A percentile compares a stretch with the other conserved stretches of the same genome.
phyloP scores from a whole-genome alignment of 2,797 vertebrate species.

The Peromyscus attwateri region DNA sequence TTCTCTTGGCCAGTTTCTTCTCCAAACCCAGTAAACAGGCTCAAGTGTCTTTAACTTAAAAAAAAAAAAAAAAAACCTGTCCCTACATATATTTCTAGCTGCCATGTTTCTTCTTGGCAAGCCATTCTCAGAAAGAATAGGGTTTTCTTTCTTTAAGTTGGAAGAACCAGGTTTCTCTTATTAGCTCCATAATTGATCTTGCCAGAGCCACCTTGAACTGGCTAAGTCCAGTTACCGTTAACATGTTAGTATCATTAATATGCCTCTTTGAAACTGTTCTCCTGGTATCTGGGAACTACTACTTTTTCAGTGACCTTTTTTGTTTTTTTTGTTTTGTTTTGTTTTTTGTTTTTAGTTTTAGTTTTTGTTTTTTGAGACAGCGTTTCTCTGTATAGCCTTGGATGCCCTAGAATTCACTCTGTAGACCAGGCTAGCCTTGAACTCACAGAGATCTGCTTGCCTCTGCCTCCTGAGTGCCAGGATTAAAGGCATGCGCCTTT shows the following conservation, averaged over 20 bases:
- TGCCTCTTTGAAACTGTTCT: neutral
- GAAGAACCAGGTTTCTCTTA: neutral
- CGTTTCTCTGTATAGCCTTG: neutral
- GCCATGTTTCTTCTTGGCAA: neutral
- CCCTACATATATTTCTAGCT: slow-evolving; percentile 1
- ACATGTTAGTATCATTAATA: neutral
- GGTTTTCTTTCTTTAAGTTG: neutral
- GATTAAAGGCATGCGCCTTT: neutral
- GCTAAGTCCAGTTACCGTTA: neutral
- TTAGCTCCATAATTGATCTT: neutral
- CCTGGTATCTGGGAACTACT: neutral
- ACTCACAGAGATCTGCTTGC: neutral
- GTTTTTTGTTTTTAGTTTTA: too few relatives aligned
- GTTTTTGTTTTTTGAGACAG: neutral
- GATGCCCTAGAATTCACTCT: neutral
- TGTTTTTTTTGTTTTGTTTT: too few relatives aligned
- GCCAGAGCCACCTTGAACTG: slow-evolving; percentile 20
- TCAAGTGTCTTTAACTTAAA: neutral
- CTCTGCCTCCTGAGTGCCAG: neutral
- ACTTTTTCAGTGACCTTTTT: neutral
- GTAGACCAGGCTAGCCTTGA: neutral
- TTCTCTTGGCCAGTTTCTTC: neutral
- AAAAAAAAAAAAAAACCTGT: neutral
- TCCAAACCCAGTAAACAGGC: neutral
- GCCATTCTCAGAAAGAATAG: slow-evolving; percentile 49